Evolutionary conservation across 2,888 invertebrate species (phyloP).

Genomic region (Epinotia nisella): DNA sequence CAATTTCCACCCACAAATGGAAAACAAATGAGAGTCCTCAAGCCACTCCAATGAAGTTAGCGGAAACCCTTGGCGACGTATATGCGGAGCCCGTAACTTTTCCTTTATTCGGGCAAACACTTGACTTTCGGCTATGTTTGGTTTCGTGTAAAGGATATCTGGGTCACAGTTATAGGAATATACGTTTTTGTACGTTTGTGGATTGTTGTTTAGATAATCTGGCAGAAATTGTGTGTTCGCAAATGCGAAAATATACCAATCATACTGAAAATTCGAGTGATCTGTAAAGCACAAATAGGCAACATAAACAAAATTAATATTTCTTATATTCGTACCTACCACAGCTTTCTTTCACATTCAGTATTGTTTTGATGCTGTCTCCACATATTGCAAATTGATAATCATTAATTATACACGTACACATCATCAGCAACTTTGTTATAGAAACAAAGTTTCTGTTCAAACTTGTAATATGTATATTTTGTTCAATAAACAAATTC

Average conservation of each 20-base stretch:
- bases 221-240: too few relatives aligned
- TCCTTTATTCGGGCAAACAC: slow-evolving; percentile 24
- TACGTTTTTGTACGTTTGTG: background rate
- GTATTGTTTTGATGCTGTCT: background rate
- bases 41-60: slow-evolving; percentile 13
- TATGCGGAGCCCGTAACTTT: slow-evolving; percentile 20
- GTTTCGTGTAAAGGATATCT: slow-evolving; percentile 24
- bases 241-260: too few relatives aligned
- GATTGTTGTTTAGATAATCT: background rate
- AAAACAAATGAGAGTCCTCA: slow-evolving; percentile 20
- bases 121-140: slow-evolving; percentile 27
- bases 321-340: too few relatives aligned
- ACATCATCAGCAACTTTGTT: too few relatives aligned
- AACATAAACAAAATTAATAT: too few relatives aligned
- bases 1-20: background rate
- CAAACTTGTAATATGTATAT: too few relatives aligned
- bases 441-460: too few relatives aligned
- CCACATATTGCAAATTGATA: too few relatives aligned
- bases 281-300: too few relatives aligned
- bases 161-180: slow-evolving; percentile 13
- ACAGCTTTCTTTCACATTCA: background rate
- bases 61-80: slow-evolving; percentile 22
- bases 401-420: too few relatives aligned
- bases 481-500: background rate
- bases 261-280: too few relatives aligned